Conservation (phyloP, 2,113 vertebrate genomes). For the Gila orcuttii region DNA sequence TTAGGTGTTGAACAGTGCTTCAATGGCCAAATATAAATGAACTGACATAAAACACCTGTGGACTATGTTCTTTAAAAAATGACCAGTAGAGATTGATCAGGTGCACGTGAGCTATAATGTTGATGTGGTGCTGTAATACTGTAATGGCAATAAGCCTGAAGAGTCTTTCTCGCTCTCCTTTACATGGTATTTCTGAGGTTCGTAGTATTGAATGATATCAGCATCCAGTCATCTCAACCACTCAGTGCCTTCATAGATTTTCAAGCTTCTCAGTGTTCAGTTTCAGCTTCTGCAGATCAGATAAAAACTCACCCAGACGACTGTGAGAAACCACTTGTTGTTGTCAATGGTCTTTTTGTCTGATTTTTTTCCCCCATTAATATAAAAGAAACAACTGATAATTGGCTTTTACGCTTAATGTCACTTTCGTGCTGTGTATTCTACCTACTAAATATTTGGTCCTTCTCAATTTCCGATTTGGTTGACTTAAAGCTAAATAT, state of each 20-base stretch:
- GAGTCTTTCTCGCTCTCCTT: neutral
- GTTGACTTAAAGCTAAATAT: slow-evolving; percentile 53
- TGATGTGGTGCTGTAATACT: neutral
- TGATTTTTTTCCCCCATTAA: neutral
- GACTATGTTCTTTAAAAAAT: neutral
- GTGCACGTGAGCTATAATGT: neutral
- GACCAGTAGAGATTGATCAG: neutral
- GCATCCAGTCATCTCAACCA: slow-evolving; percentile 40
- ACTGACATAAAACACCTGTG: neutral
- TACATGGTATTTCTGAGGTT: slow-evolving; percentile 12
- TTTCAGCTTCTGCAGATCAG: slow-evolving; percentile 48
- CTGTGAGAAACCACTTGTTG: slow-evolving; percentile 39
- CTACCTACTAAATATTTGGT: neutral
- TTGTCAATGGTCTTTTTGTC: slow-evolving; percentile 46
- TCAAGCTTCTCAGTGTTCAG: slow-evolving; percentile 46
- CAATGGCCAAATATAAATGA: neutral
- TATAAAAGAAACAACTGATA: slow-evolving; percentile 13
- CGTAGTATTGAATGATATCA: slow-evolving; percentile 42
- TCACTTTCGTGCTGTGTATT: neutral
- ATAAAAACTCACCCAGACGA: slow-evolving; percentile 38
- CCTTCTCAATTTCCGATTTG: slow-evolving; percentile 12
- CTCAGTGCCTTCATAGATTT: slow-evolving; percentile 49
- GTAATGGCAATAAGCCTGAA: neutral
- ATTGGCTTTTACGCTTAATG: slow-evolving; percentile 21
- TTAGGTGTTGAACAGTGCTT: neutral